Base-by-base conservation (phyloP, 2,888 invertebrate genomes). In the Brenthis hecate region DNA sequence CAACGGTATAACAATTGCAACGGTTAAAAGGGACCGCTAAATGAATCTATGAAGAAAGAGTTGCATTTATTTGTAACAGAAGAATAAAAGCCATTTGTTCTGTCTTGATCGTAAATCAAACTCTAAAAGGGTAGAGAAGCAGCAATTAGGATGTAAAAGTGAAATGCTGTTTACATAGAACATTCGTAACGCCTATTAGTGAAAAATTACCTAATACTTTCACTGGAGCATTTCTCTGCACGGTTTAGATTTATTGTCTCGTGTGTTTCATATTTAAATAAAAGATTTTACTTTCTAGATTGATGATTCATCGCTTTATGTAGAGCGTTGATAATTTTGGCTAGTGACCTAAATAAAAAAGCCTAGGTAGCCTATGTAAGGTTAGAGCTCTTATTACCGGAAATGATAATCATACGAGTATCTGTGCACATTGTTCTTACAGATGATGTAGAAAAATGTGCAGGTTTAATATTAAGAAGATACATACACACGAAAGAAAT, bases 101-200 rank as follows among this genome's bases (percentile, higher is more conserved):
- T 1, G 32, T 77, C 81, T 70, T 80, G 77, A 78, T 78, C 89
- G 86, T 91, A 91, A 92, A 92, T 91, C 83, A 74, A 79, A 81
- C 81, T 81, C 81, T 78, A 73, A 88, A 88, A 86, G 88, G 84
- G 83, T 83, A 72, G 74, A 78, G 84, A 86, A 87, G 83, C 86
- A 81, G 89, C 90, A 88, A 91, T 91, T 91, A 90, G 82, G 83
- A 85, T 86, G 87, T 88, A 91, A 92, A 92, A 92, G 92, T 92
- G 91, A 92, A 92, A 91, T 88, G 78, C 75, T 75, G 70, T 79
- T 77, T 79, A 76, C 73, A 83, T 86, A 82, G 74, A 80, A 65
- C 77, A 86, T 89, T 90, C 73, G 90, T 78, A 76, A 90, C 85
- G 91, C 81, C 77, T 78, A 80, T 85, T 86, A 80, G 71, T 63